Conservation (phyloP, 2,113 vertebrate genomes). For the Phoenicopterus ruber region DNA sequence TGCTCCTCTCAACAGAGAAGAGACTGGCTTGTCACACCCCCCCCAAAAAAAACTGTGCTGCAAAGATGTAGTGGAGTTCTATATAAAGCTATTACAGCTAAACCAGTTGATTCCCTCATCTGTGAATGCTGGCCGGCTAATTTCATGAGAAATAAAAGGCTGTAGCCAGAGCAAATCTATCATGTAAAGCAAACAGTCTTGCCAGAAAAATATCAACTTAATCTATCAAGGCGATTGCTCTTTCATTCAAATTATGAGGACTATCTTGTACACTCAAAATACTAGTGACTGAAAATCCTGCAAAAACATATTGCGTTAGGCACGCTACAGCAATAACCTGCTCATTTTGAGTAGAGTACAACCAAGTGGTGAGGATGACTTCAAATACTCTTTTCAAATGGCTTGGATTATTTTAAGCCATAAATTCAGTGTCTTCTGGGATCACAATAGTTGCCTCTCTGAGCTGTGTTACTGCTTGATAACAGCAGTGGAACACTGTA, state of each 20-base stretch:
- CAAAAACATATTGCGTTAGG: not conserved
- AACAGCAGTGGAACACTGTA: constrained; percentile 31
- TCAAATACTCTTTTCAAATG: constrained; percentile 7
- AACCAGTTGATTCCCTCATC: not conserved
- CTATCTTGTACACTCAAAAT: not conserved
- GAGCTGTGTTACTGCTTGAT: constrained; percentile 38
- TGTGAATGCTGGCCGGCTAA: not conserved
- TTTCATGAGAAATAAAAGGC: not conserved
- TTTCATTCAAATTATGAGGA: not conserved
- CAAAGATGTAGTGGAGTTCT: not conserved
- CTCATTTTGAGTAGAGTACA: not conserved
- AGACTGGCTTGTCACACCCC: not conserved
- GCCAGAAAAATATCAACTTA: not conserved
- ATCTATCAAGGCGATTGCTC: not conserved
- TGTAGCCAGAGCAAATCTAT: not conserved
- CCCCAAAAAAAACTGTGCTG: not conserved
- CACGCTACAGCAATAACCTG: not conserved
- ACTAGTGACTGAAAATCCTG: not conserved
- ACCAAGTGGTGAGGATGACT: not conserved
- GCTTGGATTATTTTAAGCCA: constrained; percentile 17
- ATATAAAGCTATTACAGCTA: not conserved
- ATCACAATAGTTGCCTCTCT: not conserved
- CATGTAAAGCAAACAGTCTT: not conserved
- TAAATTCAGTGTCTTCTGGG: constrained; percentile 32
- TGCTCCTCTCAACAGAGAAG: not conserved